Evolutionary conservation across 2,888 invertebrate genomes (phyloP), one percentile per base, ranked within the genome.

Genomic region (Carterocephalus palaemon): DNA sequence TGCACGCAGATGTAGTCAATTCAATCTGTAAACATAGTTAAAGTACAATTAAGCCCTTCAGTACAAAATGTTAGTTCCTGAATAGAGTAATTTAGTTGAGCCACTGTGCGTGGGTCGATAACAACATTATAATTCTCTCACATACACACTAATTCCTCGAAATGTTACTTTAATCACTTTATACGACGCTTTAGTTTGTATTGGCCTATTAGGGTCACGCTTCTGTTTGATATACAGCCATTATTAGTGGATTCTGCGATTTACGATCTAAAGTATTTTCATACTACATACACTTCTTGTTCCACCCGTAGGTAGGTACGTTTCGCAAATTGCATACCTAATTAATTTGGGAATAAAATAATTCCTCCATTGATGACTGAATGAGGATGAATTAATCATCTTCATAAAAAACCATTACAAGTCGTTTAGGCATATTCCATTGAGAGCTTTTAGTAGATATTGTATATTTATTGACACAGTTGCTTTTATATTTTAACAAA

Each of bases 121-220:
- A 80, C 72, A 75, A 63, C 70, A 69, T 75, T 70, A 80, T 82
- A 80, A 83, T 81, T 70, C 72, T 69, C 77, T 53, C 50, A 55
- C 70, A 64, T 55, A 54, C 62, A 59, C 64, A 64, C 67, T 64
- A 70, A 65, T 62, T 70, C 67, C 67, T 66, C 67, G 67, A 82
- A 82, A 84, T 81, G 81, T 74, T 67, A 81, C 79, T 84, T 84
- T 84, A 81, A 84, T 83, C 64, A 76, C 82, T 84, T 82, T 70
- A 77, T 71, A 75, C 77, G 75, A 67, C 72, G 67, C 61, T 61
- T 69, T 70, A 73, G 71, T 73, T 75, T 63, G 67, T 69, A 74
- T 74, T 68, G 68, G 71, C 67, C 64, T 71, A 72, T 77, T 73
- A 70, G 62, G 65, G 64, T 62, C 68, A 66, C 61, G 61, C 65